Conservation (phyloP, 2,888 invertebrate species). For the Mechanitis messenoides region DNA sequence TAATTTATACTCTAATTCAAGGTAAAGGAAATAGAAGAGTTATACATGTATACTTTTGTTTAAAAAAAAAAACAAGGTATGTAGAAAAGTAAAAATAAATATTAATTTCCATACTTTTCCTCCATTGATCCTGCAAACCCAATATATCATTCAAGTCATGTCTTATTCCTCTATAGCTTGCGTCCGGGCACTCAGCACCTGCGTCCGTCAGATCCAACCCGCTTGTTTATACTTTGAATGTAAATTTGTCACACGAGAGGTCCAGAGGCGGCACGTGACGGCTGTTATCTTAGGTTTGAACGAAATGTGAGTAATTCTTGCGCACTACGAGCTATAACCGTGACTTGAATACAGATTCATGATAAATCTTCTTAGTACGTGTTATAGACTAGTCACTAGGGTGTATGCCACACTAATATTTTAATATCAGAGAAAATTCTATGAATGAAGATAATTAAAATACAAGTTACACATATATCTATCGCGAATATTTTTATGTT, state of each 20-base stretch:
- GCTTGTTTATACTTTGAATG: slow-evolving; percentile 45
- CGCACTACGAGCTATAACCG: slow-evolving; percentile 32
- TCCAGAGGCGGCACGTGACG: slow-evolving; percentile 48
- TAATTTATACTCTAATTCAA: no score
- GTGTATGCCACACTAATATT: not conserved
- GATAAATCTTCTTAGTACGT: slow-evolving; percentile 1
- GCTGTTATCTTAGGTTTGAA: slow-evolving; percentile 47
- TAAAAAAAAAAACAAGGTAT: no score
- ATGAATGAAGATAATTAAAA: no score
- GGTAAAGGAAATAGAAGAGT: no score
- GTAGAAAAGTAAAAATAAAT: not conserved
- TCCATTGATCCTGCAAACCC: slow-evolving; percentile 30
- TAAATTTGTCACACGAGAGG: slow-evolving; percentile 56
- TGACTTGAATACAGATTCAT: slow-evolving; percentile 2
- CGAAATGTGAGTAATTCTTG: slow-evolving; percentile 36
- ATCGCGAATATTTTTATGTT: no score
- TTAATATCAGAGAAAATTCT: no score
- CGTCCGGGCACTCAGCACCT: slow-evolving; percentile 46
- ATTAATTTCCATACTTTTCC: slow-evolving; percentile 5
- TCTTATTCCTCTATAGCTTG: slow-evolving; percentile 39
- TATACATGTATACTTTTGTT: no score
- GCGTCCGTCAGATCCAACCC: slow-evolving; percentile 37
- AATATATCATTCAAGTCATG: slow-evolving; percentile 55
- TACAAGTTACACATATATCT: no score
- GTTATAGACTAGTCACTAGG: not conserved